These are phyloP conservation scores for Phaenicophaeus curvirostris DNA, from an alignment of 2,797 vertebrate genomes.

Conservation along the genomic window DNA sequence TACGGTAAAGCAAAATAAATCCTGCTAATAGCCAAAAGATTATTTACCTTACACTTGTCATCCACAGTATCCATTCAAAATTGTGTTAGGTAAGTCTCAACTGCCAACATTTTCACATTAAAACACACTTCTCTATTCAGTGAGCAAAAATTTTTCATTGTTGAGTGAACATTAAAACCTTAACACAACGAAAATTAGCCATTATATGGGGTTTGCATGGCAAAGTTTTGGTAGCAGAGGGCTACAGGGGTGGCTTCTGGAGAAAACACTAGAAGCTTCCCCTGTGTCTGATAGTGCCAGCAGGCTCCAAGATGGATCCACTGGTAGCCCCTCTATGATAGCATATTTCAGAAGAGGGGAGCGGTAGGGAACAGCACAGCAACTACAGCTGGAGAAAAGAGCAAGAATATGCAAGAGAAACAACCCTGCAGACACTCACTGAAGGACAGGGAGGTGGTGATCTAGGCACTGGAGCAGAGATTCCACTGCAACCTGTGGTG, in stretches of 20 bases:
- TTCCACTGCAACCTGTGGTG: background rate
- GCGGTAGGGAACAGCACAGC: too few species aligned
- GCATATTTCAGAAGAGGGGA: too few species aligned
- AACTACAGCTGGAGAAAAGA: background rate
- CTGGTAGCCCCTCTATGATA: too few species aligned
- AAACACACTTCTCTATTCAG: background rate
- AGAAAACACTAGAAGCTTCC: background rate
- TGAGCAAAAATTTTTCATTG: background rate
- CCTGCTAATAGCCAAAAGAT: background rate
- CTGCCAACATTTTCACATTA: background rate
- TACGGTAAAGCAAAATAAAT: slow-evolving; percentile 11
- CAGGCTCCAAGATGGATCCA: accelerated
- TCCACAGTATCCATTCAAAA: background rate
- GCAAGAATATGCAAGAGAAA: background rate
- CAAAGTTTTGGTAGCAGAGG: background rate
- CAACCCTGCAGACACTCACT: background rate
- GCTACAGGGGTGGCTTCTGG: background rate
- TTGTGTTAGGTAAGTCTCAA: background rate
- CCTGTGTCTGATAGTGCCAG: too few species aligned
- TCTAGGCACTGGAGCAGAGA: accelerated
- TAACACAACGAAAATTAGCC: background rate
- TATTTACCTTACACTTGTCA: background rate
- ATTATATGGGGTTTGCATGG: accelerated
- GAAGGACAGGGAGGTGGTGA: background rate
- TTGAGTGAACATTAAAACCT: background rate